Evolutionary conservation across 1,140 invertebrate genomes (phyloP), one percentile per base, ranked within the genome.

Genomic region (Macrotrachela quadricornifera): DNA sequence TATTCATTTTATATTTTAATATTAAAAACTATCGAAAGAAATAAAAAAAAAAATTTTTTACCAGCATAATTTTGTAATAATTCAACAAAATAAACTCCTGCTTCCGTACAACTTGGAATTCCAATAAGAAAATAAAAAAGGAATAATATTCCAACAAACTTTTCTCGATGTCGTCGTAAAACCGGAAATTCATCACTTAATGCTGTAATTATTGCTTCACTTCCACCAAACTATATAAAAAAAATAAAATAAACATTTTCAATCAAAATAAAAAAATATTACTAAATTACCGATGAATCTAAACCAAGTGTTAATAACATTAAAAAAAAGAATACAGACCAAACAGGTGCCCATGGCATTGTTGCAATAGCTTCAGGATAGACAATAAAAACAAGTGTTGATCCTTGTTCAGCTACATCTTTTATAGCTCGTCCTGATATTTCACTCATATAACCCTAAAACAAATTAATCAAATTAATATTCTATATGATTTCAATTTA

Each of bases 171-270:
- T 17, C 78, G 78, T 17, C 83, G 80, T 49, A 96, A 83, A 21
- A 83, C 73, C 0, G 87, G 86, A 64, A 87, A 94, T 68, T 94
- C 88, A 61, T 95, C 90, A 61, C 86, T 88, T 1, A 96, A 67
- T 1, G 86, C 91, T 12, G 91, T 96, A 59, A 96, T 92, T 47
- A 96, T 91, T 0, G 91, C 91, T 72, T 95, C 91, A 0, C 88
- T 94, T 17, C 91, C 90, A n/a, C 90, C 91, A 71, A 96, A 96
- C 88, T 95, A 68, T 4, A 30, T 4, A 30, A 2, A 30, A 8
- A 30, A 30, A 30, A 8, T 4, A 30, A 2, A 30, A 8, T 8
- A 30, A 30, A 30, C 21, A 30, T 30, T 2, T 30, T 30, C 8
- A 10, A 4, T 30, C 21, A 4, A 4, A 8, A 30, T 4, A 8